A percentile compares a stretch with the other conserved stretches of the same genome.
Conservation (phyloP, 1,140 invertebrate species). For the Heliconius melpomene region DNA sequence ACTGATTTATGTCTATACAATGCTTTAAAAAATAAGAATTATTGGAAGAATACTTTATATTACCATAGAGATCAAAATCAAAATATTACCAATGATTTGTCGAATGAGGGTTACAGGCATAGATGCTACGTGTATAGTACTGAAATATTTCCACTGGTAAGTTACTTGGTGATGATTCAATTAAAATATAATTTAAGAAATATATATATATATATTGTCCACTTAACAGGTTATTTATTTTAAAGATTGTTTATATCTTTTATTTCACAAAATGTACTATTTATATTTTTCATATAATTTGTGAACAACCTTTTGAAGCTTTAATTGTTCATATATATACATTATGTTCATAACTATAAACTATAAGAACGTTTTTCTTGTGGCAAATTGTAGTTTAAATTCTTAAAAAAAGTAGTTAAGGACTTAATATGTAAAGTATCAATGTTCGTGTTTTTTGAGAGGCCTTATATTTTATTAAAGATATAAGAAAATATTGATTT, state of each 20-base stretch:
- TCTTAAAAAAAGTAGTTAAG: constrained; percentile 1
- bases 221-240: background rate
- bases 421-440: constrained; percentile 5
- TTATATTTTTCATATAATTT: constrained; percentile 1
- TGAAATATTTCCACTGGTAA: background rate
- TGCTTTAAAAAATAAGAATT: too few relatives aligned
- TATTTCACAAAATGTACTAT: background rate
- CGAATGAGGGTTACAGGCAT: background rate
- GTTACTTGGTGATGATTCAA: constrained; percentile 1
- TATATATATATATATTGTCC: background rate
- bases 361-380: background rate
- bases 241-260: constrained; percentile 5
- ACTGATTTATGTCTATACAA: too few relatives aligned
- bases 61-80: too few relatives aligned
- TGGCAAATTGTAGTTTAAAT: constrained; percentile 1
- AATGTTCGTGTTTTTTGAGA: constrained; percentile 10
- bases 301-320: constrained; percentile 1
- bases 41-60: too few relatives aligned
- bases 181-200: background rate
- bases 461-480: constrained; percentile 10
- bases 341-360: background rate
- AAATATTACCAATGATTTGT: background rate
- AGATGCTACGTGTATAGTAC: background rate
- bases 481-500: background rate
- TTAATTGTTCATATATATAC: background rate